phyloP scores from a whole-genome alignment of 2,797 vertebrate species.

The Danio kyathit region DNA sequence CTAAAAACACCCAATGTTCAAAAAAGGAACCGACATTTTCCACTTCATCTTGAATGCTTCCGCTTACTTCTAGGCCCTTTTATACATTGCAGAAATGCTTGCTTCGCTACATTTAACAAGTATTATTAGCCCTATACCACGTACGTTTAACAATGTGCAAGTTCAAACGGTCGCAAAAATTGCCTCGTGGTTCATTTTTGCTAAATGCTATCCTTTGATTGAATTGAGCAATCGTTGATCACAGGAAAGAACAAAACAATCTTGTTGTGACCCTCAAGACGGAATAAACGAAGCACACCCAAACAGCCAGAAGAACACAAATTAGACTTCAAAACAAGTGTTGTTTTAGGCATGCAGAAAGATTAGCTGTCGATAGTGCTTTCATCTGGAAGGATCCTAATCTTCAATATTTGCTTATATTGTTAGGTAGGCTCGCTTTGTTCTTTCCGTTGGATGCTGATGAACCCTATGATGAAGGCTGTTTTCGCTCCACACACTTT shows the following conservation, averaged over 20 bases:
- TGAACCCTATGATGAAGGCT: not conserved
- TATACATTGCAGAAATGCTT: too few relatives aligned
- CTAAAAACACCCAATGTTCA: too few relatives aligned
- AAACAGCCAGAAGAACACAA: not conserved
- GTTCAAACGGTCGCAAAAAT: too few relatives aligned
- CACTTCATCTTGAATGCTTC: too few relatives aligned
- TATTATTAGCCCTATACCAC: too few relatives aligned
- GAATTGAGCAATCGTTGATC: not conserved
- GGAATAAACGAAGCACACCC: not conserved
- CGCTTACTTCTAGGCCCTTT: too few relatives aligned
- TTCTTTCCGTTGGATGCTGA: not conserved
- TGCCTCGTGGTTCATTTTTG: not conserved
- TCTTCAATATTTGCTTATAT: not conserved
- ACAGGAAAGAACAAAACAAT: too few relatives aligned
- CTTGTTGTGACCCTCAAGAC: not conserved
- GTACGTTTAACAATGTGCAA: too few relatives aligned
- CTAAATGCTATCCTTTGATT: not conserved
- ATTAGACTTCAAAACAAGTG: not conserved
- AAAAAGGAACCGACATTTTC: too few relatives aligned
- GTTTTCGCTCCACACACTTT: constrained; percentile 8
- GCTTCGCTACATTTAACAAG: too few relatives aligned
- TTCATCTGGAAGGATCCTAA: not conserved
- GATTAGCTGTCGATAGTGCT: too few relatives aligned
- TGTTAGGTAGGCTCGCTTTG: not conserved
- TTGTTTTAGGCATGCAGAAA: too few relatives aligned